These are phyloP conservation scores for Canis aureus DNA, from an alignment of 2,113 vertebrate species.

Conservation along the genomic window DNA sequence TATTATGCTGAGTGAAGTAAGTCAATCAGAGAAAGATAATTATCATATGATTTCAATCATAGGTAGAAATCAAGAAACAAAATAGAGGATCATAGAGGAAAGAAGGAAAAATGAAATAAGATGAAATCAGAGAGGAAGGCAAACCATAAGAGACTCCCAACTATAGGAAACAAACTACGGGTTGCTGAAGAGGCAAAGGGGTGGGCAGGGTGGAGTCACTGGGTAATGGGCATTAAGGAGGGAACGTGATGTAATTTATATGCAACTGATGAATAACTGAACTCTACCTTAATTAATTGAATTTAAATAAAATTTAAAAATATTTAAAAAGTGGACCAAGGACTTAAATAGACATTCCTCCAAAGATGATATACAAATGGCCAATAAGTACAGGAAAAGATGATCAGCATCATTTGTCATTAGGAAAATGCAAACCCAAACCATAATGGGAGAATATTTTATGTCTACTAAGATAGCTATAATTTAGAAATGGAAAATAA, in stretches of 20 bases:
- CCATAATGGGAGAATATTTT: not conserved
- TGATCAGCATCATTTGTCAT: not conserved
- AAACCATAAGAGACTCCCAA: not conserved
- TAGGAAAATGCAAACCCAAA: not conserved
- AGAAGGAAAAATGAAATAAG: not conserved
- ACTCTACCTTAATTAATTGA: not conserved
- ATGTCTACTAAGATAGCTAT: not conserved
- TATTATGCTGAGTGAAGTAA: not conserved
- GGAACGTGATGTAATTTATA: not conserved
- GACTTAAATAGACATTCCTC: not conserved
- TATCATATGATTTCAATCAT: not conserved
- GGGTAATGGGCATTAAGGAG: not conserved
- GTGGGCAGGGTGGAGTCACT: not conserved
- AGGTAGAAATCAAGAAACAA: not conserved
- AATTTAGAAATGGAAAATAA: not conserved
- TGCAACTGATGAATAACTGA: not conserved
- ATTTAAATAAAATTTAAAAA: not conserved
- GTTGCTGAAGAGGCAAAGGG: not conserved
- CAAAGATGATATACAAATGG: not conserved
- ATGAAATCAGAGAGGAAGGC: not conserved
- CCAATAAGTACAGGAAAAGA: not conserved
- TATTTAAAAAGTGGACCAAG: not conserved
- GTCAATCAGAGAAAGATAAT: not conserved
- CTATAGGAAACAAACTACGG: not conserved
- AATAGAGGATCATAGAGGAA: not conserved